Base-by-base conservation (phyloP, 2,888 invertebrate genomes). In the Lithophane ornitopus region DNA sequence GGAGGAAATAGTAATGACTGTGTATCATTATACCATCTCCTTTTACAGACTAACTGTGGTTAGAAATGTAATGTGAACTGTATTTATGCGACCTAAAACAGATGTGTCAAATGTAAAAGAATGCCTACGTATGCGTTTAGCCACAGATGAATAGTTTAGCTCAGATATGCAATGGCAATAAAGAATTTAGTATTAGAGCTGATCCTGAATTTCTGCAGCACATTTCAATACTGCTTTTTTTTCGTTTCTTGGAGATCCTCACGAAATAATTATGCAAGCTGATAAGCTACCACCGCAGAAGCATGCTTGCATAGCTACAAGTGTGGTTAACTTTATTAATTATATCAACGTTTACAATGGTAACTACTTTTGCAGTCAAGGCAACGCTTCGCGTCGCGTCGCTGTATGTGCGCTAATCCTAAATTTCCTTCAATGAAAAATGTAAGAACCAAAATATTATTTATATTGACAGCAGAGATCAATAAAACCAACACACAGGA, bases 1-100 rank as follows among this genome's bases (percentile, higher is more conserved):
- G 46, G 44, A 67, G 80, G 63, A 70, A 82, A 76, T 54, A n/a
- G 16, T 78, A 80, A 82, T 82, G 67, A 68, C 66, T 58, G 14
- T 52, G 22, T 62, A 52, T 44, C 56, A 70, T 67, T 80, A 76
- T 49, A 49, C 12, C 56, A 11, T 74, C 61, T 56, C 49, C n/a
- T 46, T 46, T 63, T 81, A 44, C 81, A 54, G 44, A 39, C 12
- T 58, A 12, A 61, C 14, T 56, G n/a, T 39, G n/a, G 67, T 52
- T n/a, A 22, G n/a, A 46, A 39, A 61, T 74, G 9, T 16, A 54
- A 34, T 58, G 22, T 39, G 22, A n/a, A 41, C 12, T 34, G 28
- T 8, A 11, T 65, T 12, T 19, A 34, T 41, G 19, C n/a, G 7
- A 9, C 7, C 19, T 19, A 41, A 26, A 28, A 11, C 16, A 8